A percentile compares a stretch with the other conserved stretches of the same genome.
These are phyloP conservation scores for Eupithecia vulgata DNA, from an alignment of 2,888 invertebrate species.

Conservation along the genomic window DNA sequence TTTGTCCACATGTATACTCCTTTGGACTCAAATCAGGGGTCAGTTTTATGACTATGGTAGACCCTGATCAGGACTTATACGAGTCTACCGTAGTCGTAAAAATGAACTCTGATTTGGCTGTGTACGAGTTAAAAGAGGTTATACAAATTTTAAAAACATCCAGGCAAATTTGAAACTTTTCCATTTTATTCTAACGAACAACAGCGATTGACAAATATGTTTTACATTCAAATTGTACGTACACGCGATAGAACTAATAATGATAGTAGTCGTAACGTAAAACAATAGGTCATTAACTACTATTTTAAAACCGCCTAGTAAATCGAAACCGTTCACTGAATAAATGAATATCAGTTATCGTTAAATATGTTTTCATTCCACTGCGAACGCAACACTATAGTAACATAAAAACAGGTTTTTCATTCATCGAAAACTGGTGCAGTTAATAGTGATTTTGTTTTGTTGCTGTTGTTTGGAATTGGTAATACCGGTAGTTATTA, in stretches of 20 bases:
- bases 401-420: conserved; percentile 18
- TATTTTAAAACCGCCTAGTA: background rate
- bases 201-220: background rate
- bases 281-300: background rate
- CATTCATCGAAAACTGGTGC: conserved; percentile 19
- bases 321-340: background rate
- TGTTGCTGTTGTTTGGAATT: conserved; percentile 8
- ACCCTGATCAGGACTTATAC: too few relatives aligned
- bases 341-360: conserved; percentile 8
- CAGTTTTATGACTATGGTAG: too few relatives aligned
- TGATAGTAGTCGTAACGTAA: background rate
- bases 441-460: conserved; percentile 21
- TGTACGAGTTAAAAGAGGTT: too few relatives aligned
- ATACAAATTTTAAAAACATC: background rate
- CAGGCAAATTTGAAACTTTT: background rate
- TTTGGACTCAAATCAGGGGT: too few relatives aligned
- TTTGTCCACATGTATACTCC: too few relatives aligned
- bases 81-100: too few relatives aligned
- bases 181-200: background rate
- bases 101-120: too few relatives aligned
- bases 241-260: background rate
- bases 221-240: background rate
- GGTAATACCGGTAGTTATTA: conserved; percentile 10
- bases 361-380: conserved; percentile 11
- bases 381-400: conserved; percentile 14